Base-by-base conservation (phyloP, 2,888 invertebrate genomes). In the Ophion ventricosus region DNA sequence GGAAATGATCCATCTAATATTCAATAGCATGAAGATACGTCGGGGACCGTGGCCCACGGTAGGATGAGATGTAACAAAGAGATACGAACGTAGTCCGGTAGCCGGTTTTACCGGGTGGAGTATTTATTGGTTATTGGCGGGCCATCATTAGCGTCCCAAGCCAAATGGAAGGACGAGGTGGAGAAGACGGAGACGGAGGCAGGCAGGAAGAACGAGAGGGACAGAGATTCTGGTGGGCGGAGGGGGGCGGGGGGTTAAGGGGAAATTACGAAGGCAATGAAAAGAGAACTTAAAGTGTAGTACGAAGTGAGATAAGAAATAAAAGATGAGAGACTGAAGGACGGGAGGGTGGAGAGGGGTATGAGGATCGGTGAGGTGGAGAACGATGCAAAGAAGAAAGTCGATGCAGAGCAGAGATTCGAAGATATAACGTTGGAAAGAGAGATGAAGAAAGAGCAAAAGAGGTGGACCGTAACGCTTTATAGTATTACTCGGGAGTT, bases 131-230 rank as follows among this genome's bases (percentile, higher is more conserved):
- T 91, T 91, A 91, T 91, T 91, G 91, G 93, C 88, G 91, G 91
- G 89, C 93, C 93, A 89, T 94, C 93, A 87, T 93, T 93, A 87
- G 93, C 92, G 86, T 91, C 92, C 66, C 91, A 91, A 90, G 79
- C 92, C 67, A 74, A 85, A 79, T 82, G 80, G 63, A 77, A 74
- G 64, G 76, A 66, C 61, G 79, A 59, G 80, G 25, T 40, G 79
- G 35, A 23, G 61, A 64, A 76, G 25, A 29, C 26, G 10, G 11
- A 61, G 64, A 64, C 59, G 69, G 59, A 29, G 49, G 69, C 54
- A 4, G 69, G n/a, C 17, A 2, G 69, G 26, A 17, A 26, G 54
- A 25, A 69, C 54, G 23, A 23, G 73, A 61, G 70, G 56, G 29
- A 61, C 57, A 56, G 78, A 73, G 40, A 66, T n/a, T n/a, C n/a